Base-by-base conservation (phyloP, 2,888 invertebrate genomes). In the Platycnemis pennipes region DNA sequence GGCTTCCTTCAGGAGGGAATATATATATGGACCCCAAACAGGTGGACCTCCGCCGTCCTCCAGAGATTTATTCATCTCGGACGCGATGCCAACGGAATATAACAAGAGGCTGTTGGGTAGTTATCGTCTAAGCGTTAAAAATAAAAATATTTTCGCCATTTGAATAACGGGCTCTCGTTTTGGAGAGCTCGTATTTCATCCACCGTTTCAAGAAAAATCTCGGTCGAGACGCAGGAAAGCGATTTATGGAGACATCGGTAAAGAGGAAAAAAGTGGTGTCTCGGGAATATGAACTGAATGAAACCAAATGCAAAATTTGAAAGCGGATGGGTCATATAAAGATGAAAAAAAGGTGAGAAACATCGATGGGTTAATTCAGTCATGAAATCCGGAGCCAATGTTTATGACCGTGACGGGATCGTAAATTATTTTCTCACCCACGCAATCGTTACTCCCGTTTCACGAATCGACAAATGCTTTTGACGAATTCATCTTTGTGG, bases 71-170 rank as follows among this genome's bases (percentile, higher is more conserved):
- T 77, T 37, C 16, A 31, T 2, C 77, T 63, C 63, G 16, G 37
- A 77, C 31, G 31, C 37, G 37, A 77, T 77, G 77, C 77, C 77
- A 77, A n/a, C 77, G 77, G 77, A 77, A 37, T 77, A 77, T 77
- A 77, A 77, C 31, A 37, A 37, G 31, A 77, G 77, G 77, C 13
- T 8, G 77, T 31, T n/a, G 77, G 77, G 77, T 13, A 77, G 77
- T 37, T 37, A 77, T 77, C 37, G 63, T 63, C 63, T n/a, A 63
- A 63, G 77, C 77, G 77, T 77, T 77, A 77, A 77, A 77, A 77
- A 77, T 77, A 37, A 77, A n/a, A n/a, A n/a, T n/a, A n/a, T n/a
- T n/a, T 77, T 16, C 77, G 37, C 31, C 37, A 77, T 37, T 37
- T 63, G 63, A 63, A 63, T 63, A 63, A 63, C 63, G 63, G 63